Conservation (phyloP, 2,888 invertebrate species). For the Agrotis puta region DNA sequence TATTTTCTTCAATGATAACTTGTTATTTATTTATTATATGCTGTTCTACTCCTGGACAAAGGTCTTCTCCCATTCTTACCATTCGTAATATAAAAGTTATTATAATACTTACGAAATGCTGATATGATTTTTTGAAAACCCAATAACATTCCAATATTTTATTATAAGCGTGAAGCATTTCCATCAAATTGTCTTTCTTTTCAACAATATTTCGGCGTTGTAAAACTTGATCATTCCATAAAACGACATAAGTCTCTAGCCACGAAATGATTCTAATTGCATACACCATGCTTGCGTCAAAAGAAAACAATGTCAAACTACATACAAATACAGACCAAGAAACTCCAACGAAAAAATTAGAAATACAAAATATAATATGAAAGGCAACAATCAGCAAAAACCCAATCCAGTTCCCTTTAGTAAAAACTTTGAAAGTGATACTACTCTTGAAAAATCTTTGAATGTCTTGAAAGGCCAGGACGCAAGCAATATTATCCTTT, state of each 20-base stretch:
- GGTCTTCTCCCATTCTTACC: too few relatives aligned
- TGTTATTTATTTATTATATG: too few relatives aligned
- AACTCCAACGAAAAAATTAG: neutral
- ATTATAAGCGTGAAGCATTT: neutral
- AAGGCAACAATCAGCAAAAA: neutral
- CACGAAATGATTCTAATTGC: conserved; percentile 1
- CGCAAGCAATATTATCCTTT: neutral
- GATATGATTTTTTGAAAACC: conserved; percentile 1
- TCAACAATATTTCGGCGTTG: neutral
- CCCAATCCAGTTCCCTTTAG: conserved; percentile 6
- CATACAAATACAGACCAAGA: neutral
- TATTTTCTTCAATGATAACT: too few relatives aligned
- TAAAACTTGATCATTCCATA: conserved; percentile 1
- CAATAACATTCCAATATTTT: conserved; percentile 18
- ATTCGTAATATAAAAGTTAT: too few relatives aligned
- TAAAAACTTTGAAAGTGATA: neutral
- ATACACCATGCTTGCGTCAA: conserved; percentile 5
- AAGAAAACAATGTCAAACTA: neutral
- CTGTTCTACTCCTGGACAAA: too few relatives aligned
- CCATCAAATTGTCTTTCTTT: neutral
- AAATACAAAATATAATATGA: neutral
- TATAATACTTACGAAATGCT: conserved; percentile 1
- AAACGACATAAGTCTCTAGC: conserved; percentile 4
- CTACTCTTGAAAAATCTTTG: neutral
- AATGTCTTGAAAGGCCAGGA: conserved; percentile 1